phyloP scores from a whole-genome alignment of 35 echinoderm and acorn worm genomes.

The Anneissia japonica region DNA sequence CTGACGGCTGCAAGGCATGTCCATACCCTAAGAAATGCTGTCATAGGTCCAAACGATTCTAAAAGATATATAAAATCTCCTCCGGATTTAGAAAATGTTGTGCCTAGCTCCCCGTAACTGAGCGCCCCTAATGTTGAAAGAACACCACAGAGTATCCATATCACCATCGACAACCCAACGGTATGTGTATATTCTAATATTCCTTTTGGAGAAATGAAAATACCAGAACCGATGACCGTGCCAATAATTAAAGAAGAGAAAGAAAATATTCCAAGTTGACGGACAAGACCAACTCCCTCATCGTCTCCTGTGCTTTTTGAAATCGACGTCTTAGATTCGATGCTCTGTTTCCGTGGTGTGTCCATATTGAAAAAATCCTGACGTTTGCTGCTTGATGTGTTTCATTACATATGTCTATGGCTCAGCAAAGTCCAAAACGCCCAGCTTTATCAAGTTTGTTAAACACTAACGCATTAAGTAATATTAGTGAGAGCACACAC shows the following conservation, averaged over 20 bases:
- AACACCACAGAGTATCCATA: constrained; percentile 23
- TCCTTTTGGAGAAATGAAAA: constrained; percentile 39
- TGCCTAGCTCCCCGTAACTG: constrained; percentile 12
- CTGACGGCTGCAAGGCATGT: constrained; percentile 5
- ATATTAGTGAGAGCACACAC: no score
- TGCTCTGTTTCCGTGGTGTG: neutral
- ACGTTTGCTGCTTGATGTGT: no score
- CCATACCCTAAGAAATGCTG: constrained; percentile 21
- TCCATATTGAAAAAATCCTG: neutral
- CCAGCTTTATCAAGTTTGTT: no score
- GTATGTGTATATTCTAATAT: constrained; percentile 23
- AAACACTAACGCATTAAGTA: no score
- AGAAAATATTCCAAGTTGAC: constrained; percentile 33
- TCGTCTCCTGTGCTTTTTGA: neutral
- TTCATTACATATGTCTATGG: no score
- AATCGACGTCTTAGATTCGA: neutral
- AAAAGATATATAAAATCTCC: constrained; percentile 29
- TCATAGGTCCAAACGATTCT: constrained; percentile 7
- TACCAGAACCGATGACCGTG: constrained; percentile 41
- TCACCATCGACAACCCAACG: constrained; percentile 39
- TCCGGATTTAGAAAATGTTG: constrained; percentile 14
- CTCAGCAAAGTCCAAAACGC: no score
- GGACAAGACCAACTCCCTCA: constrained; percentile 14
- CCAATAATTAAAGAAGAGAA: constrained; percentile 39
- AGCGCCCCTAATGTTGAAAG: constrained; percentile 14